A percentile compares a stretch with the other conserved stretches of the same genome.
These are phyloP conservation scores for Epistrophe grossulariae DNA, from an alignment of 2,888 invertebrate species.

Conservation along the genomic window DNA sequence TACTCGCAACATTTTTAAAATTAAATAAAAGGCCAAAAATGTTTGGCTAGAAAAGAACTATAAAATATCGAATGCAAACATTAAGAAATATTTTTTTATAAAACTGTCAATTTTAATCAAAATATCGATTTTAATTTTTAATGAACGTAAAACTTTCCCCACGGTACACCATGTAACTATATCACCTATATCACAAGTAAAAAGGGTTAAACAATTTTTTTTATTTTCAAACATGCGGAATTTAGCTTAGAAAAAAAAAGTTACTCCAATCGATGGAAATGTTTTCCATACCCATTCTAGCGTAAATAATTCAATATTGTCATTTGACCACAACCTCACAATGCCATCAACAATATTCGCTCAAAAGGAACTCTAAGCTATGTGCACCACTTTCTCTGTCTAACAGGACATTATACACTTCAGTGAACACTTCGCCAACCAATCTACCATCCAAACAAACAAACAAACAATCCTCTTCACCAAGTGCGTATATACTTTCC, in stretches of 20 bases:
- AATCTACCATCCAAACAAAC: conserved; percentile 7
- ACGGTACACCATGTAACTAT: too few relatives aligned
- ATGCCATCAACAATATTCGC: conserved; percentile 34
- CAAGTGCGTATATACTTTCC: conserved; percentile 62
- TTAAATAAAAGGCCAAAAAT: too few relatives aligned
- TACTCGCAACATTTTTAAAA: too few relatives aligned
- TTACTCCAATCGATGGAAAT: neutral
- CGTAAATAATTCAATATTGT: conserved; percentile 28
- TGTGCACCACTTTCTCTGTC: conserved; percentile 61
- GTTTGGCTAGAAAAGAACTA: too few relatives aligned
- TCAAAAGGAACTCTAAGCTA: conserved; percentile 37
- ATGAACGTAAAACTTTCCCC: too few relatives aligned
- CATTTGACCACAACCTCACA: conserved; percentile 55
- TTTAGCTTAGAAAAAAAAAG: neutral
- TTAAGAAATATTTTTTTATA: too few relatives aligned
- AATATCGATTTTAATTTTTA: too few relatives aligned
- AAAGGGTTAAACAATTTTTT: too few relatives aligned
- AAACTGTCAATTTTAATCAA: too few relatives aligned
- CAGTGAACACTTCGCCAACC: conserved; percentile 31
- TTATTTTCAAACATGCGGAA: neutral
- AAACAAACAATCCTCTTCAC: conserved; percentile 52
- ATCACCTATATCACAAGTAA: too few relatives aligned
- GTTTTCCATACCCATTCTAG: neutral
- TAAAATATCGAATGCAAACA: too few relatives aligned
- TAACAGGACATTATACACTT: conserved; percentile 65